Evolutionary conservation across 1,140 invertebrate genomes (phyloP), one percentile per base, ranked within the genome.

Genomic region (Hermetia illucens): DNA sequence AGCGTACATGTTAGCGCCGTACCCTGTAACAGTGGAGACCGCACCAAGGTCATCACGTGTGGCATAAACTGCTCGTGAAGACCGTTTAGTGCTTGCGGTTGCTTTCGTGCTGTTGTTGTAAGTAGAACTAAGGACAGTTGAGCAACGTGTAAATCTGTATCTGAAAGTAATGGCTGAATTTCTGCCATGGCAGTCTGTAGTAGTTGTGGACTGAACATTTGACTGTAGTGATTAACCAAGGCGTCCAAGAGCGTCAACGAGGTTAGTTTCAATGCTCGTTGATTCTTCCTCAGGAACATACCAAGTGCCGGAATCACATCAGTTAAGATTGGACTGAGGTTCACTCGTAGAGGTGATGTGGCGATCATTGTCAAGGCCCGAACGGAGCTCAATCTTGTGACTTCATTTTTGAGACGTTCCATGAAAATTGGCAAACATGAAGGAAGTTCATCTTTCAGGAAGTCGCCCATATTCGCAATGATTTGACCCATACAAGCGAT

Each of bases 401-500:
- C 96, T 69, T 98, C 95, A 62, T 98, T 98, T 36, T 82, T 78
- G 13, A 98, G 59, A 43, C 93, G 73, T 57, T 97, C 93, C 51
- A 97, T 65, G 50, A 98, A 92, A 51, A 98, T 84, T 3, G 92
- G 90, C 40, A 98, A 65, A 62, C 90, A 95, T 9, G 75, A 72
- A 2, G 71, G 72, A 27, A 96, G 65, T 58, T 95, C 86, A 33
- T 65, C 64, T 55, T 77, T 58, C 3, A 75, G 61, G 38, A 59
- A 74, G 60, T 96, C 90, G 6, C 91, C 92, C 40, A 95, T 75
- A 56, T 91, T 86, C 41, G 83, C 82, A 20, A 97, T 77, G 29
- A 96, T 85, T 61, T 94, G 90, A 17, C 90, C 92, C 84, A 95
- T 95, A 51, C 92, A 93, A 2, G 91, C 84, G 40, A 98, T 97